Base-by-base conservation (phyloP, 2,113 vertebrate genomes). In the Danionella cerebrum region DNA sequence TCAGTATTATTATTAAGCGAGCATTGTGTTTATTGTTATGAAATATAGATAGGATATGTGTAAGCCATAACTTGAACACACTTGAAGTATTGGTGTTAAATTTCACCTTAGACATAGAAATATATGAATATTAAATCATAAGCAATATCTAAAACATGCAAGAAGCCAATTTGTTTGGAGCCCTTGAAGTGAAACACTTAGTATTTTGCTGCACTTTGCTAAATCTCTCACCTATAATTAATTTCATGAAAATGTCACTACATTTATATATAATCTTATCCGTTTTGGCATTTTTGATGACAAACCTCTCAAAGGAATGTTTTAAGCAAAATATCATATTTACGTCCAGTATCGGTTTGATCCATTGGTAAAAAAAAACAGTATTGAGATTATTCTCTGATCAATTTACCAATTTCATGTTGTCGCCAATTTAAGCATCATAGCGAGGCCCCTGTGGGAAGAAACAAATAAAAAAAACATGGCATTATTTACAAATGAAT, bases 51-150 rank as follows among this genome's bases (percentile, higher is more conserved):
- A 64, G 41, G 60, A 54, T 29, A 70, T 25, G 58, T 57, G 33
- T 6, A 70, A 75, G 68, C 63, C 73, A 75, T 75, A 75, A 70
- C 57, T 75, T 63, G 54, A 75, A 63, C 7, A 67, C 60, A 70
- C 63, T 62, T 75, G 59, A 74, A 55, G 60, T 45, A 38, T 69
- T 18, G 50, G 11, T 29, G 36, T 12, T 31, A 69, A 65, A 24
- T 25, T 39, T 58, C 57, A 68, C 48, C 50, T 68, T 39, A 67
- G 57, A 58, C 2, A 47, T 27, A 24, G 13, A 50, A 11, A 38
- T n/a, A 55, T 19, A 54, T 13, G 12, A 35, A 36, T 55, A 55
- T 51, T 25, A 39, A 38, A 57, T 4, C 19, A 33, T 53, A 64
- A 64, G 59, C 59, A 63, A 64, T 64, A 64, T 48, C 58, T 38